These are phyloP conservation scores for Vesta saturnalis DNA, from an alignment of 2,888 invertebrate genomes.

Conservation along the genomic window DNA sequence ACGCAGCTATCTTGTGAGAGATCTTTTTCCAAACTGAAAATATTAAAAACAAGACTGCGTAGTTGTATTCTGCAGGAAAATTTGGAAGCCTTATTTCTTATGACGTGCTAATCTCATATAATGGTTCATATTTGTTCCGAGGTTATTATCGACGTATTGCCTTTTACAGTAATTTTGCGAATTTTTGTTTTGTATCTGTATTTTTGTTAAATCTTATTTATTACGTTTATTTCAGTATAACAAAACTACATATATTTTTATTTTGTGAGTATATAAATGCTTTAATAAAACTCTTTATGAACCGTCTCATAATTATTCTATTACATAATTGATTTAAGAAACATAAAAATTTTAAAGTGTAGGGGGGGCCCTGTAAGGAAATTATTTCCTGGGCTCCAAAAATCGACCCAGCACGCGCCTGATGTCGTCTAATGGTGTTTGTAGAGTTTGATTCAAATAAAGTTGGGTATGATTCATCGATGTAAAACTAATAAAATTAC, in stretches of 20 bases:
- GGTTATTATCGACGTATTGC: neutral
- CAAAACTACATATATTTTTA: too few species aligned
- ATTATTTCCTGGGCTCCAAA: neutral
- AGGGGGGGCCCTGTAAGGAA: neutral
- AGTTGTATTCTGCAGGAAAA: too few species aligned
- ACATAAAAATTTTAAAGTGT: neutral
- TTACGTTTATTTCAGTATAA: neutral
- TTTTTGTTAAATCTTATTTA: neutral
- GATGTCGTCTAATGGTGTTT: too few species aligned
- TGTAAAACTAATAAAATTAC: too few species aligned
- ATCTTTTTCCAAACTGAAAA: neutral
- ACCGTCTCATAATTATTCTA: neutral
- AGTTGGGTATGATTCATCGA: too few species aligned
- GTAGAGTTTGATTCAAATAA: too few species aligned
- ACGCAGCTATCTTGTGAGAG: neutral
- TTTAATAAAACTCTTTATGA: neutral
- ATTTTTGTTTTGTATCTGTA: neutral
- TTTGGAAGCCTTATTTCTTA: too few species aligned
- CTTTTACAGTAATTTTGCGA: neutral
- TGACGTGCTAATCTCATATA: too few species aligned
- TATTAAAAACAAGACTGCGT: neutral
- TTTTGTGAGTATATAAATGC: neutral
- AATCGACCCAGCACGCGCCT: neutral
- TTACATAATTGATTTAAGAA: neutral
- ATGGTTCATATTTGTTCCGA: neutral